Base-by-base conservation (phyloP, 2,113 vertebrate species). In the Anas platyrhynchos region DNA sequence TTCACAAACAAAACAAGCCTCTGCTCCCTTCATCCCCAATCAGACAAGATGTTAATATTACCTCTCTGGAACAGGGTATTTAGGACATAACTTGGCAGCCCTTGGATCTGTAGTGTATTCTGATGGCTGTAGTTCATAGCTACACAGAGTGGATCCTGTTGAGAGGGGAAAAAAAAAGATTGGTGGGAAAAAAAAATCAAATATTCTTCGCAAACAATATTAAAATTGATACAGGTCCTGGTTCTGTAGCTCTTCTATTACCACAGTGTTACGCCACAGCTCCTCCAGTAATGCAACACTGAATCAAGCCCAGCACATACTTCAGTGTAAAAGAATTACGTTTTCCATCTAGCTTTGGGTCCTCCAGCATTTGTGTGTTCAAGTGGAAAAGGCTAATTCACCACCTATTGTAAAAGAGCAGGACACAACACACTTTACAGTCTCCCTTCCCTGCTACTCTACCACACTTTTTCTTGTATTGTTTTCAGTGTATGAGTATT, bases 41-140 rank as follows among this genome's bases (percentile, higher is more conserved):
- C 31, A 96, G 26, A 94, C 50, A 96, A 95, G 21, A 69, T 87
- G 6, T 92, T 90, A 90, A n/a, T 92, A 98, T 93, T 98, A 99
- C 99, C 99, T 99, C 92, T 98, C 98, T 85, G 99, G 99, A 94
- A 99, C 99, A 88, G 99, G 99, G 83, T 99, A 99, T 96, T 99
- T 99, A 92, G 99, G 99, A 96, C 99, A 99, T 62, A 98, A 98
- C n/a, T 94, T 95, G 85, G 98, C 92, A 31, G 98, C 98, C 88
- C 98, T 98, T 48, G 97, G 85, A 55, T 98, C 98, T 83, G 96
- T 93, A 16, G 98, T 98, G 75, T 99, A 99, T 93, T 98, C 98
- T 72, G 98, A 98, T 90, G 97, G 98, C 22, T 98, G 98, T 66
- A 99, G 95, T 95, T 98, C 98, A 87, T 99, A 99, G 86, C 97